Evolutionary conservation across 30 jellyfish, hydroid and myxozoan genomes (phyloP).

Genomic region (Aurelia sp.): DNA sequence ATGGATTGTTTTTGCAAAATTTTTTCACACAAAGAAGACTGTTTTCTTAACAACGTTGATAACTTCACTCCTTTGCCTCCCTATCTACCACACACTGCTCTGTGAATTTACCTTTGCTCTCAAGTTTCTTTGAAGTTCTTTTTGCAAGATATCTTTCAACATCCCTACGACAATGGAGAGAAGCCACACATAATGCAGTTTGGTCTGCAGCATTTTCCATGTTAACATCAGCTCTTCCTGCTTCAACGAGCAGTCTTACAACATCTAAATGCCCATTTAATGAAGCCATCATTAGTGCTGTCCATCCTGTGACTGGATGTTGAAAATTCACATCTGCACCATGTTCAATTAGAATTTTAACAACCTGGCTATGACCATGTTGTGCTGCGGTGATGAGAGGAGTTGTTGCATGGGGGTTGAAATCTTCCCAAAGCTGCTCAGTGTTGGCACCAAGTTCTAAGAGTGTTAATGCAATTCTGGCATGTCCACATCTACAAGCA

Average conservation of each 20-base stretch:
- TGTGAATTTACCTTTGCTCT: conserved; percentile 35
- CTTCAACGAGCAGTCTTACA: conserved; percentile 71
- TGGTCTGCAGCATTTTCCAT: conserved; percentile 74
- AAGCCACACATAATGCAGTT: conserved; percentile 79
- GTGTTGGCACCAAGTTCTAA: conserved; percentile 83
- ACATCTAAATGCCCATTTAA: conserved; percentile 85
- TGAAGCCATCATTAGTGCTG: conserved; percentile 97
- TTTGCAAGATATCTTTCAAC: conserved; percentile 68
- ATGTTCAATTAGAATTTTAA: conserved; percentile 54
- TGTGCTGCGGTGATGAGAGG: conserved; percentile 94
- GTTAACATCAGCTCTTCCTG: conserved; percentile 87
- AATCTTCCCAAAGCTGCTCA: conserved; percentile 27
- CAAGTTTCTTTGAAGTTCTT: conserved; percentile 59
- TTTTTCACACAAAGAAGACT: too few species aligned
- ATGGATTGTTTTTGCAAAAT: background rate
- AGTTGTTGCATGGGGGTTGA: conserved; percentile 75
- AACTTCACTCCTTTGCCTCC: too few species aligned
- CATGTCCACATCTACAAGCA: conserved; percentile 95
- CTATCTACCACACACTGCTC: too few species aligned
- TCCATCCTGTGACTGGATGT: conserved; percentile 92
- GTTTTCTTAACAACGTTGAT: too few species aligned
- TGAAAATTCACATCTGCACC: conserved; percentile 86
- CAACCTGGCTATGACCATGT: conserved; percentile 86
- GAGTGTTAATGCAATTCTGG: conserved; percentile 40
- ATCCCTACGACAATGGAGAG: conserved; percentile 62